A percentile compares a stretch with the other conserved stretches of the same genome.
Evolutionary conservation across 2,113 vertebrate species (phyloP).

Genomic region (Sphyrna mokarran): DNA sequence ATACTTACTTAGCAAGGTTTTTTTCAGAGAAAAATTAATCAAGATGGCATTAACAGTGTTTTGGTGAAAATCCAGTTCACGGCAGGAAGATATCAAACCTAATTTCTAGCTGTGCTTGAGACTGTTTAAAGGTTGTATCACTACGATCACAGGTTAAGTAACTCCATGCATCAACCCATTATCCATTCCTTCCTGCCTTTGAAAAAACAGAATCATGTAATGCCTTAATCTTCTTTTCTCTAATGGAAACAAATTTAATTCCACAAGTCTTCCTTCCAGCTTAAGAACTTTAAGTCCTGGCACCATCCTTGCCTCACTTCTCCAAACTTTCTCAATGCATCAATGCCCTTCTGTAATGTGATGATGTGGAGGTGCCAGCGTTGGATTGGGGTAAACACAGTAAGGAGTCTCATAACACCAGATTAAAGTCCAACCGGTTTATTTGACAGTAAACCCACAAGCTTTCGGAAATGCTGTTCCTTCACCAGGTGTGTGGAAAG

Average conservation of each 20-base stretch:
- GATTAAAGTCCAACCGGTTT: too few species aligned
- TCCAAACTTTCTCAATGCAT: background rate
- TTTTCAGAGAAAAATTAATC: background rate
- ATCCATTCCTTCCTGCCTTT: background rate
- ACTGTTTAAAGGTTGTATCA: background rate
- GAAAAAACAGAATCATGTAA: background rate
- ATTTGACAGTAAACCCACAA: too few species aligned
- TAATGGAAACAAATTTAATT: constrained; percentile 11
- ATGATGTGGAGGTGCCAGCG: too few species aligned
- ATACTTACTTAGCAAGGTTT: background rate
- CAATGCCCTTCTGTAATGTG: background rate
- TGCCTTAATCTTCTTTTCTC: background rate
- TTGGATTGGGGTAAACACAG: too few species aligned
- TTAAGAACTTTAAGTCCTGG: background rate
- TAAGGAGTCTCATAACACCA: too few species aligned
- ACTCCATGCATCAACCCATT: background rate
- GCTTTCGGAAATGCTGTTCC: too few species aligned
- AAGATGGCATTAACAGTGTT: background rate
- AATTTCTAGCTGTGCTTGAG: background rate
- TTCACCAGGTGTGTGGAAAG: too few species aligned
- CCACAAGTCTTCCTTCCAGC: background rate
- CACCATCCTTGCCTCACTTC: background rate
- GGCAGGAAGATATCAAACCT: background rate
- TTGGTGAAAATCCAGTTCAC: background rate
- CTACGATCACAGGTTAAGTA: background rate